Evolutionary conservation across 2,113 vertebrate species (phyloP).

Genomic region (Delphinus delphis): DNA sequence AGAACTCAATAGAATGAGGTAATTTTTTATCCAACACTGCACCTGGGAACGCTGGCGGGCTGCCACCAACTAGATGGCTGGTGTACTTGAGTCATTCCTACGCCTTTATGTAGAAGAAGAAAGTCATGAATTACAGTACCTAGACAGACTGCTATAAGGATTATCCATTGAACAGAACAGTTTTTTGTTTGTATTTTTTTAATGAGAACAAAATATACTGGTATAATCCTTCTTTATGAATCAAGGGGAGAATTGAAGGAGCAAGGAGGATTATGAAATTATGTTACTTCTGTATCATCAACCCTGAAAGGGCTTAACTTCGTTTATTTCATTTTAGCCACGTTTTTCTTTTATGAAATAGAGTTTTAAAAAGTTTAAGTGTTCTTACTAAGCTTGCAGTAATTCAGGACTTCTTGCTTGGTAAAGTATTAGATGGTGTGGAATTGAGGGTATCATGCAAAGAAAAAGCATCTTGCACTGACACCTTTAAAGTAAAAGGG

Average conservation of each 20-base stretch:
- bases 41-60: constrained; percentile 75
- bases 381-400: constrained; percentile 12
- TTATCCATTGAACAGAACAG: constrained; percentile 64
- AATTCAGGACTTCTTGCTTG: neutral
- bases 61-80: constrained; percentile 63
- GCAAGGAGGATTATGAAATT: constrained; percentile 54
- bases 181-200: constrained; percentile 68
- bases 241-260: constrained; percentile 31
- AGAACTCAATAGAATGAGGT: constrained; percentile 70
- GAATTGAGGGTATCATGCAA: neutral
- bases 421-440: neutral
- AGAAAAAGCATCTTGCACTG: neutral
- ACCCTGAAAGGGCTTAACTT: constrained; percentile 51
- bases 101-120: constrained; percentile 59
- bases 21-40: constrained; percentile 69
- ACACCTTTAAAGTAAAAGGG: constrained; percentile 12
- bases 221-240: constrained; percentile 65
- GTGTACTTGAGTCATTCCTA: constrained; percentile 46
- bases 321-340: constrained; percentile 48
- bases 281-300: constrained; percentile 69
- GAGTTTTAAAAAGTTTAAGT: neutral
- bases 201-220: constrained; percentile 65
- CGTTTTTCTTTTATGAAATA: neutral
- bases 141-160: constrained; percentile 63
- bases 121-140: constrained; percentile 72